These are phyloP conservation scores for Falco biarmicus DNA, from an alignment of 2,797 vertebrate genomes.

Conservation along the genomic window DNA sequence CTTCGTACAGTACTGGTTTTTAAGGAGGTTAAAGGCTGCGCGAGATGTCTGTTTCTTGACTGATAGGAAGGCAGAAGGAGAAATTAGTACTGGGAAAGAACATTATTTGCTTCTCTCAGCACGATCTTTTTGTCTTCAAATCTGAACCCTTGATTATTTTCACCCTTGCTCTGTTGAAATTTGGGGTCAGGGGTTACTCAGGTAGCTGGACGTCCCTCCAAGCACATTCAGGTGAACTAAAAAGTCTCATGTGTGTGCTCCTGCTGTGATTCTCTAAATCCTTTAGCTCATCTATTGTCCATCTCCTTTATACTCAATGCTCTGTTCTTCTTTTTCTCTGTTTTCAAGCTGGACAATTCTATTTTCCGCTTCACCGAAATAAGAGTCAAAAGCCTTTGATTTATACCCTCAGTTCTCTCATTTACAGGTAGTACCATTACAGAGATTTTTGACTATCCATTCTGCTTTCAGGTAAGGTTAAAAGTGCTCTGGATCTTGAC, in stretches of 20 bases:
- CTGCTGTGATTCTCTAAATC: neutral
- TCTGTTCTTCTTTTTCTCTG: slow-evolving; percentile 26
- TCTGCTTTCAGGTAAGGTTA: slow-evolving; percentile 53
- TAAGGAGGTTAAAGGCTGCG: slow-evolving; percentile 39
- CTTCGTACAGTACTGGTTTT: slow-evolving; percentile 16
- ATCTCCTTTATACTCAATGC: neutral
- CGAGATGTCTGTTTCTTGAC: slow-evolving; percentile 15
- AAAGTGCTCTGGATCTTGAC: slow-evolving; percentile 47
- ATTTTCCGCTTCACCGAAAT: slow-evolving; percentile 16
- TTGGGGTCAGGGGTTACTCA: neutral
- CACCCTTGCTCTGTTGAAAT: slow-evolving; percentile 15
- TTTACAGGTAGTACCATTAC: slow-evolving; percentile 38
- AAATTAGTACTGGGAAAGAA: slow-evolving; percentile 32
- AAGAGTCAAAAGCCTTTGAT: slow-evolving; percentile 56
- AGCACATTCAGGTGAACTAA: neutral
- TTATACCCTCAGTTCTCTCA: slow-evolving; percentile 38
- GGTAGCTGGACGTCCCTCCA: neutral
- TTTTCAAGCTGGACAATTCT: slow-evolving; percentile 57
- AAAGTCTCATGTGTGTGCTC: neutral
- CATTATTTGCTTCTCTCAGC: neutral
- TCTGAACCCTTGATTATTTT: neutral
- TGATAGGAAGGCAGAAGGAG: neutral
- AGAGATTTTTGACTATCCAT: slow-evolving; percentile 35
- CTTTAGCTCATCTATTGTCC: slow-evolving; percentile 42
- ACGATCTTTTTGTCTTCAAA: neutral